A percentile compares a stretch with the other conserved stretches of the same genome.
These are phyloP conservation scores for Perizoma flavofasciatum DNA, from an alignment of 2,888 invertebrate genomes.

Conservation along the genomic window DNA sequence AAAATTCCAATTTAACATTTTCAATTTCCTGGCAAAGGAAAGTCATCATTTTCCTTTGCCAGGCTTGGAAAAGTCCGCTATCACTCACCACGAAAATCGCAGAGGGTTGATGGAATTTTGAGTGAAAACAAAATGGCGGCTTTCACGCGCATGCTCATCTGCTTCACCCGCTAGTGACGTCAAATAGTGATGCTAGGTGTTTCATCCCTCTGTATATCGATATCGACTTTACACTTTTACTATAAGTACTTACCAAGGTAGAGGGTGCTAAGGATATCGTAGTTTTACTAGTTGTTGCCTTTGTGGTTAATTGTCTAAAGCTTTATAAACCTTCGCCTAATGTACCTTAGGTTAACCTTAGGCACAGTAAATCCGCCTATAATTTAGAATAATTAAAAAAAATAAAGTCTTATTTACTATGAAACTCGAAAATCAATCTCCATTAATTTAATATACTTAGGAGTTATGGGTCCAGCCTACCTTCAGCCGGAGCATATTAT, in stretches of 20 bases:
- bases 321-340: too few relatives aligned
- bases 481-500: too few relatives aligned
- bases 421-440: too few relatives aligned
- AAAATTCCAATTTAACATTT: neutral
- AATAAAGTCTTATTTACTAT: too few relatives aligned
- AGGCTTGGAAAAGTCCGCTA: slow-evolving; percentile 38
- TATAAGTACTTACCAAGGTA: too few relatives aligned
- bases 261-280: neutral
- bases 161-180: slow-evolving; percentile 60
- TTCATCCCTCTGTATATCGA: slow-evolving; percentile 47
- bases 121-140: slow-evolving; percentile 60
- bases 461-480: too few relatives aligned
- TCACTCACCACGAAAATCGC: slow-evolving; percentile 42
- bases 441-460: too few relatives aligned
- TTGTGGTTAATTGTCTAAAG: neutral
- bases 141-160: slow-evolving; percentile 70
- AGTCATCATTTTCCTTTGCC: too few relatives aligned
- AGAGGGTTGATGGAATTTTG: slow-evolving; percentile 52
- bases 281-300: neutral
- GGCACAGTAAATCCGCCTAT: too few relatives aligned
- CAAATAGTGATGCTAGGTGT: slow-evolving; percentile 52
- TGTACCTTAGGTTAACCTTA: too few relatives aligned
- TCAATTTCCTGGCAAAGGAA: too few relatives aligned
- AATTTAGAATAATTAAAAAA: too few relatives aligned
- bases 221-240: slow-evolving; percentile 19